Percentiles rank a stretch among this genome's conserved stretches.
These are phyloP conservation scores for Oreamnos americanus DNA, from an alignment of 2,113 vertebrate species.

Conservation along the genomic window DNA sequence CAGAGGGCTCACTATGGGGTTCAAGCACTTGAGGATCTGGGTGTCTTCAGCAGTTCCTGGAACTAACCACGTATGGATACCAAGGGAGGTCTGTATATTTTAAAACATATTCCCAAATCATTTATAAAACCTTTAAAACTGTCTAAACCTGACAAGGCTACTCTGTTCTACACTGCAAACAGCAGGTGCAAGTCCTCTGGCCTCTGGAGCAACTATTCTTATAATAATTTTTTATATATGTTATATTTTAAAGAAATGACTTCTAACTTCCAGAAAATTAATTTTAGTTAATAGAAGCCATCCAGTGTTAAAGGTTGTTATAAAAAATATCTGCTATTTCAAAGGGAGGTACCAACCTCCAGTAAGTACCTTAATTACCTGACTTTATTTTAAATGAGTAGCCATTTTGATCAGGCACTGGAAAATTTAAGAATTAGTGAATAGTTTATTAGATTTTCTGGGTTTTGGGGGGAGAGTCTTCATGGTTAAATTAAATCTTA, in stretches of 20 bases:
- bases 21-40: not conserved
- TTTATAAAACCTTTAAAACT: not conserved
- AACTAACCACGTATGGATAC: not conserved
- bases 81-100: not conserved
- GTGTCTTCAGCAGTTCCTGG: not conserved
- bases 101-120: not conserved
- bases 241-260: not conserved
- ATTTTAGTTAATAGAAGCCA: constrained; percentile 18
- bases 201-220: not conserved
- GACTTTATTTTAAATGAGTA: not conserved
- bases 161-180: not conserved
- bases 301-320: not conserved
- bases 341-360: not conserved
- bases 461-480: not conserved
- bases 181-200: not conserved
- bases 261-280: constrained; percentile 9
- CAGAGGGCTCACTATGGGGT: not conserved
- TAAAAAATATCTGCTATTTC: not conserved
- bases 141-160: not conserved
- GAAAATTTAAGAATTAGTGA: constrained; percentile 40
- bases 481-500: not conserved
- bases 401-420: not conserved
- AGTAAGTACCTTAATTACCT: not conserved
- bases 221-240: not conserved
- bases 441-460: not conserved